These are phyloP conservation scores for Lithosia quadra DNA, from an alignment of 2,888 invertebrate species.

Conservation along the genomic window DNA sequence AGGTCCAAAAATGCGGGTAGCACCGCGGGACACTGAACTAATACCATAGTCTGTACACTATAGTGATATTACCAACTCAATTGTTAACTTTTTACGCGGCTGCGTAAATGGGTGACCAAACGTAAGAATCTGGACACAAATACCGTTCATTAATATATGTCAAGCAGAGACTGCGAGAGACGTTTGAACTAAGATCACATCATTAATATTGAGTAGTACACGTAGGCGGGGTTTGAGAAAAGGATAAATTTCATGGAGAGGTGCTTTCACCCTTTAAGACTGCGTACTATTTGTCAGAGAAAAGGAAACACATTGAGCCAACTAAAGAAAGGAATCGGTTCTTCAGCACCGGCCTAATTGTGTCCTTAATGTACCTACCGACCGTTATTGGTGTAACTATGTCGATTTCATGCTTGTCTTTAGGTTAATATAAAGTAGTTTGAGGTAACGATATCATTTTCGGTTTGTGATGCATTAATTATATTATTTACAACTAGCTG, in stretches of 20 bases:
- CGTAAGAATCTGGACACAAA: conserved; percentile 76
- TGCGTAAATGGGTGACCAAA: conserved; percentile 67
- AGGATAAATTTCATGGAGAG: conserved; percentile 80
- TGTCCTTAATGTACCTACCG: conserved; percentile 47
- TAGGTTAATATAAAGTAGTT: conserved; percentile 28
- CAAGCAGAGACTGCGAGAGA: conserved; percentile 75
- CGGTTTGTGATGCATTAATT: background rate
- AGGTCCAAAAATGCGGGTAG: conserved; percentile 45
- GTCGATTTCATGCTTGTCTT: conserved; percentile 68
- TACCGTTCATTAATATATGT: conserved; percentile 81
- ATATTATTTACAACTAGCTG: too few species aligned
- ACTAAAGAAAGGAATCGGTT: conserved; percentile 58
- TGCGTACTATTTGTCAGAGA: conserved; percentile 76
- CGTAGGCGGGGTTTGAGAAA: conserved; percentile 77
- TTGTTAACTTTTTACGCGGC: conserved; percentile 50
- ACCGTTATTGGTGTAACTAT: conserved; percentile 53
- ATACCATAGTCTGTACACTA: conserved; percentile 34
- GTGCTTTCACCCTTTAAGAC: conserved; percentile 83
- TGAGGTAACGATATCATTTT: conserved; percentile 42
- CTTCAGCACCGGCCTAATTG: conserved; percentile 51
- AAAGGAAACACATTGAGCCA: conserved; percentile 63
- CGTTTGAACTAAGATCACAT: conserved; percentile 84
- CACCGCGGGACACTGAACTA: conserved; percentile 38
- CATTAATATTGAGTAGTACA: conserved; percentile 84
- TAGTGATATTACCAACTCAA: conserved; percentile 52